Percentiles rank a stretch among this genome's conserved stretches.
Evolutionary conservation across 2,113 vertebrate genomes (phyloP).

Genomic region (Festucalex cinctus): DNA sequence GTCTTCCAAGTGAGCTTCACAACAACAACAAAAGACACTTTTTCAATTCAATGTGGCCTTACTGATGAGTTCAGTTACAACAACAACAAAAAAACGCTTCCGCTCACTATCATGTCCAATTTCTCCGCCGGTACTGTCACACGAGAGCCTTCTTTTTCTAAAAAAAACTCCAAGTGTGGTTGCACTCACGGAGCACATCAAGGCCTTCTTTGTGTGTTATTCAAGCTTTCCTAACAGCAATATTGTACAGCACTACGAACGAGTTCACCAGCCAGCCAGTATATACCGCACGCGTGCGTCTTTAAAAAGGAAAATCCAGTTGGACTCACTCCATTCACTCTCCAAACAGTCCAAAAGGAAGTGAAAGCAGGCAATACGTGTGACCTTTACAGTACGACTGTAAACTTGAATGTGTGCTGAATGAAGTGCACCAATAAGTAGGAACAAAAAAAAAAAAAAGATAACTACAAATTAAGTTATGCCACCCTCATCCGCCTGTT

Average conservation of each 20-base stretch:
- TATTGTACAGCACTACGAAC: slow-evolving; percentile 71
- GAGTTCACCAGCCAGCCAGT: slow-evolving; percentile 68
- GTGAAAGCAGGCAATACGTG: slow-evolving; percentile 61
- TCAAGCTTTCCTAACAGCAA: slow-evolving; percentile 69
- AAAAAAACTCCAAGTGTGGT: slow-evolving; percentile 8
- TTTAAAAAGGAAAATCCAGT: slow-evolving; percentile 56
- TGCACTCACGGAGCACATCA: slow-evolving; percentile 44
- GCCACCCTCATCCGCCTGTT: slow-evolving; percentile 32
- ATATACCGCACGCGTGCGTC: slow-evolving; percentile 9
- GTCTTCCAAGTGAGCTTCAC: slow-evolving; percentile 28
- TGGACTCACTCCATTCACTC: slow-evolving; percentile 60
- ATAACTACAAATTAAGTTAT: slow-evolving; percentile 41
- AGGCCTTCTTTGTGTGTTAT: slow-evolving; percentile 65
- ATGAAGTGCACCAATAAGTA: neutral
- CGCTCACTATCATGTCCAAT: slow-evolving; percentile 27
- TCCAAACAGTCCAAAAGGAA: slow-evolving; percentile 42
- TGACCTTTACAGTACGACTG: slow-evolving; percentile 52
- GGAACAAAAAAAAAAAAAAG: slow-evolving; percentile 32
- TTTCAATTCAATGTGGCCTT: slow-evolving; percentile 77
- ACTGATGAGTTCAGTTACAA: slow-evolving; percentile 55
- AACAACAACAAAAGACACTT: slow-evolving; percentile 32
- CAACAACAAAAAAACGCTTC: slow-evolving; percentile 1
- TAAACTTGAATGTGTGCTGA: slow-evolving; percentile 31
- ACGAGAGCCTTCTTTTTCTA: slow-evolving; percentile 31
- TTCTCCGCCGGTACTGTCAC: slow-evolving; percentile 48